These are phyloP conservation scores for Labia minor DNA, from an alignment of 2,888 invertebrate species.

Conservation along the genomic window DNA sequence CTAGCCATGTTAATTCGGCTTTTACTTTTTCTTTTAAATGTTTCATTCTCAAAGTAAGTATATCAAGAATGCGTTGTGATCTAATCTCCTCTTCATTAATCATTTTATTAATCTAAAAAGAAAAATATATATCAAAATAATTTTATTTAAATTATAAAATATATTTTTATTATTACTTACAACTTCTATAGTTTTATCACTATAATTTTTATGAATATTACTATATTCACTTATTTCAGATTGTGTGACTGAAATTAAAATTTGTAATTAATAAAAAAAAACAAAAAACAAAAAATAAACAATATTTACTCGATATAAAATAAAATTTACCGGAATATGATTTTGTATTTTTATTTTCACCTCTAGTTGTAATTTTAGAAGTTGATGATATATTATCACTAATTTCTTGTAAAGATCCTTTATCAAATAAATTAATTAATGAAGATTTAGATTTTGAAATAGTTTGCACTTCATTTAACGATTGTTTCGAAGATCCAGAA, in stretches of 20 bases:
- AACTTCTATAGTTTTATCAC: slow-evolving; percentile 25
- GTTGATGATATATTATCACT: too few relatives aligned
- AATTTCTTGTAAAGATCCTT: too few relatives aligned
- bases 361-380: too few relatives aligned
- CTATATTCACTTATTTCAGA: too few relatives aligned
- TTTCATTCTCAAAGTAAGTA: slow-evolving; percentile 55
- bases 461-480: not conserved
- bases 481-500: not conserved
- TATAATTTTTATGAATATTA: not conserved
- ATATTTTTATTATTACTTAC: not conserved
- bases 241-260: too few relatives aligned
- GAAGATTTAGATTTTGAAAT: not conserved
- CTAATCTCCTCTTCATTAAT: slow-evolving; percentile 56
- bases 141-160: not conserved
- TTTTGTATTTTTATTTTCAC: too few relatives aligned
- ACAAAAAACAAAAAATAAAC: too few relatives aligned
- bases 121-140: slow-evolving; percentile 18
- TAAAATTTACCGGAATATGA: too few relatives aligned
- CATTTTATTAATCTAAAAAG: slow-evolving; percentile 45
- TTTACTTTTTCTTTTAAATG: slow-evolving; percentile 55
- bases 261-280: too few relatives aligned
- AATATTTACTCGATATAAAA: too few relatives aligned
- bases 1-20: slow-evolving; percentile 51
- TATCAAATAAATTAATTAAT: not conserved
- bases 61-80: slow-evolving; percentile 51